Evolutionary conservation across 2,113 vertebrate species (phyloP), one percentile per base, ranked within the genome.

Genomic region (Tachuris rubrigastra): DNA sequence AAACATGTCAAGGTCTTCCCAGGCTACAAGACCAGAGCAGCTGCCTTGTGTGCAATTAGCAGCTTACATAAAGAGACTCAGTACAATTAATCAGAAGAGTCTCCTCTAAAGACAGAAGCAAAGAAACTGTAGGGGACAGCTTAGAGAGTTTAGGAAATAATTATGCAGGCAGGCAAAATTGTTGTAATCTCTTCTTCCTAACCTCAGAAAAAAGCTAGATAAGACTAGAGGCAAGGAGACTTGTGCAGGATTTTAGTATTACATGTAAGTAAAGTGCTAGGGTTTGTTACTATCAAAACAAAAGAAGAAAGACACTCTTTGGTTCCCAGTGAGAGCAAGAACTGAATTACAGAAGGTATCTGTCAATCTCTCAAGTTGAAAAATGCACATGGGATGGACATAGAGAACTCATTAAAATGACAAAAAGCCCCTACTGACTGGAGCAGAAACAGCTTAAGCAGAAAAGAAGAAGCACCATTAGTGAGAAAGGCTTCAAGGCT

Each of bases 331-430:
- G 27, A 81, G 53, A 84, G 47, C 87, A 90, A 79, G 27, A 87
- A 87, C 21, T 16, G 52, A 78, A 68, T 37, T 87, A 60, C 46
- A 89, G n/a, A 74, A 80, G 62, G 55, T 58, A 46, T 21, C 62
- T 55, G 52, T 87, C 63, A 93, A 69, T 69, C 71, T 90, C 71
- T 77, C 44, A 31, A 90, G 71, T 37, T 73, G 85, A 83, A 90
- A 93, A 94, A 87, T 21, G 37, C 58, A 76, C 53, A 73, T 42
- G 75, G 67, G 67, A 73, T 33, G 23, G 74, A 79, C 67, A 90
- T 46, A 85, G 53, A 67, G 39, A 72, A 52, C 49, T 91, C 87
- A 87, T 87, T 94, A 91, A 76, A 87, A 94, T 89, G 78, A 93
- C 84, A 95, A 85, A 89, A 80, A 82, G 35, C 44, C 41, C 56